Conservation (phyloP, 2,113 vertebrate genomes). For the Antechinus flavipes region DNA sequence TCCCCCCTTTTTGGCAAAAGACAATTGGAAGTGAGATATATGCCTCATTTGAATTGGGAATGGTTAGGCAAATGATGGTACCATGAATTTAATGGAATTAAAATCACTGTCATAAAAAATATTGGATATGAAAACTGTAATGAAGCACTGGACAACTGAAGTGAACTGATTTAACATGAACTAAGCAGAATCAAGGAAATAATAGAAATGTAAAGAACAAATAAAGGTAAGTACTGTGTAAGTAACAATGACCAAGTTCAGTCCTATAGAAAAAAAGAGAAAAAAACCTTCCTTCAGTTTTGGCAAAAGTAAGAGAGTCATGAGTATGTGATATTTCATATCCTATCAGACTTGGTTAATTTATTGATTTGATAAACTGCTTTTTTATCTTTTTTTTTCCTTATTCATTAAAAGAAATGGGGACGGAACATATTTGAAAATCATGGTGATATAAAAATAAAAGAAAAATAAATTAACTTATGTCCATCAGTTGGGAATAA, state of each 20-base stretch:
- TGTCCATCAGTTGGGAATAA: neutral
- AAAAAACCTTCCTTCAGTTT: neutral
- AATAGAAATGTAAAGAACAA: neutral
- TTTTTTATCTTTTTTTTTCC: neutral
- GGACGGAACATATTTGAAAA: neutral
- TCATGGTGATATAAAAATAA: neutral
- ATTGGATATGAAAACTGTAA: neutral
- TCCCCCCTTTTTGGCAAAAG: neutral
- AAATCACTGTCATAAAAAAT: no score
- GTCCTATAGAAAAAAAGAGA: neutral
- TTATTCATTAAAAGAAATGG: neutral
- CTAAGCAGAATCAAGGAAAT: neutral
- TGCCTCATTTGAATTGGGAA: neutral
- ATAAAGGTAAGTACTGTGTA: neutral
- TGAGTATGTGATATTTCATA: neutral
- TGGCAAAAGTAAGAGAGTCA: neutral
- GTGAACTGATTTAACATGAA: neutral
- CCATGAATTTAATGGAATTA: no score
- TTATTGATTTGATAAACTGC: neutral
- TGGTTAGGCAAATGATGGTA: neutral
- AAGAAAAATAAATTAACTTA: neutral
- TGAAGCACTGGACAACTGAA: neutral
- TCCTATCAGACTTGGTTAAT: neutral
- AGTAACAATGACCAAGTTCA: neutral
- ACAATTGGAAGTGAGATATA: neutral